phyloP scores from a whole-genome alignment of 1,140 invertebrate genomes.

The Drosophila sulfurigaster region DNA sequence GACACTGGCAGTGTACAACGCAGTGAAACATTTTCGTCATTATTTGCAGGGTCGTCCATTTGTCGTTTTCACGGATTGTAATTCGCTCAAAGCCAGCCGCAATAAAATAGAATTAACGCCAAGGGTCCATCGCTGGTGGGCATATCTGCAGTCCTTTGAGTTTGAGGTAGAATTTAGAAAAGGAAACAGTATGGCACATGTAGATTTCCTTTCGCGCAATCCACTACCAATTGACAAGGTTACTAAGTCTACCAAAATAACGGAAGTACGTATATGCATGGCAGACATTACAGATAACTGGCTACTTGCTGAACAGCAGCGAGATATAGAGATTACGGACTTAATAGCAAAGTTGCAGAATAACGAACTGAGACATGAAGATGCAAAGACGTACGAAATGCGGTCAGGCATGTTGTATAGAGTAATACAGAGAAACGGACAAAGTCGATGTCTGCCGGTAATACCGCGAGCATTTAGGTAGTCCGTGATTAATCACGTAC shows the following conservation, averaged over 20 bases:
- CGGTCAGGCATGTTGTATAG: neutral
- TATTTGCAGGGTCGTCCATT: constrained; percentile 7
- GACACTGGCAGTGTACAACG: too few species aligned
- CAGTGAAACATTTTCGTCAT: too few species aligned
- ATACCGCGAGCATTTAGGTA: constrained; percentile 1
- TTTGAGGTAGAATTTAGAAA: neutral
- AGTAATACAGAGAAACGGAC: neutral
- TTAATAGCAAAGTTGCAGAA: neutral
- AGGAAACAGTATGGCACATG: neutral
- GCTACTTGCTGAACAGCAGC: too few species aligned
- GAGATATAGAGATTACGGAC: too few species aligned
- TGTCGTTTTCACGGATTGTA: constrained; percentile 2
- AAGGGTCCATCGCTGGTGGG: neutral
- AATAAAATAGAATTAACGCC: neutral
- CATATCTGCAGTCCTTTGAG: too few species aligned
- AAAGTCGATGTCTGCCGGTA: neutral
- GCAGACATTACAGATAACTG: too few species aligned
- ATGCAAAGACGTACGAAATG: neutral
- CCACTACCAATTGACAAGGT: neutral
- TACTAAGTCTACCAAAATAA: neutral
- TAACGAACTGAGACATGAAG: neutral
- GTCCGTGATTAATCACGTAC: neutral
- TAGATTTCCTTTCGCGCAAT: neutral
- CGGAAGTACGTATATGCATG: too few species aligned
- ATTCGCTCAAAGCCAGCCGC: neutral